A percentile compares a stretch with the other conserved stretches of the same genome.
phyloP scores from a whole-genome alignment of 2,888 invertebrate genomes.

The Rhingia rostrata region DNA sequence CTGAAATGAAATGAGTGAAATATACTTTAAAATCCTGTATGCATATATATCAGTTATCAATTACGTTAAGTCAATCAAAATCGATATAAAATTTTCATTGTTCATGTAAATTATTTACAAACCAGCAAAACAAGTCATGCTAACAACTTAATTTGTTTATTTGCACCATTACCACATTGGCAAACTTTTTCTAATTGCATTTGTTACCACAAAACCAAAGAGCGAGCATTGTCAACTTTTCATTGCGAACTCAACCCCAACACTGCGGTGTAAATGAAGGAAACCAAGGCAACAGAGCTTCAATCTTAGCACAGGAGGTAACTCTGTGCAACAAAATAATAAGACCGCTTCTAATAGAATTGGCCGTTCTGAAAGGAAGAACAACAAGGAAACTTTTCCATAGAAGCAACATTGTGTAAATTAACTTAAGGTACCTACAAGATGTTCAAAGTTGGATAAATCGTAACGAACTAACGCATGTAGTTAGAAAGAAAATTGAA shows the following conservation, averaged over 20 bases:
- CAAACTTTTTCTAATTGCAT: conserved; percentile 39
- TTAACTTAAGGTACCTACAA: conserved; percentile 1
- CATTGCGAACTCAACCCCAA: conserved; percentile 13
- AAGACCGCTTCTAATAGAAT: conserved; percentile 26
- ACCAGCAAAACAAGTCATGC: not conserved
- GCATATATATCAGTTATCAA: too few relatives aligned
- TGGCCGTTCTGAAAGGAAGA: conserved; percentile 23
- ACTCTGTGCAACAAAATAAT: conserved; percentile 11
- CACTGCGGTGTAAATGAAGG: conserved; percentile 9
- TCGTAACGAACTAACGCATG: too few relatives aligned
- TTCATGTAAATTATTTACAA: too few relatives aligned
- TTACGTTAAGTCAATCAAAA: too few relatives aligned
- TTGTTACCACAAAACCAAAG: conserved; percentile 9
- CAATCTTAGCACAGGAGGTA: not conserved
- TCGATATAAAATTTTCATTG: too few relatives aligned
- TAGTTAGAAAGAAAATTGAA: too few relatives aligned
- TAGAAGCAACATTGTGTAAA: conserved; percentile 33
- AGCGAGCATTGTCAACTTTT: conserved; percentile 27
- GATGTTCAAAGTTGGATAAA: too few relatives aligned
- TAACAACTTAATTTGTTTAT: conserved; percentile 17
- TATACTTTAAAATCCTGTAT: too few relatives aligned
- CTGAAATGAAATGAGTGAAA: too few relatives aligned
- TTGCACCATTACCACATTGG: conserved; percentile 3
- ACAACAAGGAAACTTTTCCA: conserved; percentile 23
- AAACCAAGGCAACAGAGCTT: conserved; percentile 16